These are phyloP conservation scores for Mormyrops boulengeri DNA, from an alignment of 2,797 vertebrate genomes.

Conservation along the genomic window DNA sequence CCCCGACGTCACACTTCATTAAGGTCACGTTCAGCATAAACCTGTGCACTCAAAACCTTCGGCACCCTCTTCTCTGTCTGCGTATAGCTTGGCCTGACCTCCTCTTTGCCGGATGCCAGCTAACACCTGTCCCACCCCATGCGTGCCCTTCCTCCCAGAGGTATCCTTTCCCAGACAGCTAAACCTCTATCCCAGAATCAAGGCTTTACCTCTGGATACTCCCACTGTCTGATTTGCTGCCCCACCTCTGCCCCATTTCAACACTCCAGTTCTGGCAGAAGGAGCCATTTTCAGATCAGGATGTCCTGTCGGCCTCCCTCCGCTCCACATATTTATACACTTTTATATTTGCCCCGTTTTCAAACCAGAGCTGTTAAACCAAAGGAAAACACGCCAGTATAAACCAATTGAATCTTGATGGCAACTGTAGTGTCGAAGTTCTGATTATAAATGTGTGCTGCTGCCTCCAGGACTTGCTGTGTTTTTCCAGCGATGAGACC, in stretches of 20 bases:
- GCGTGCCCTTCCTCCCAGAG: not conserved
- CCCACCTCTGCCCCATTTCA: constrained; percentile 9
- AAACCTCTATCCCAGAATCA: not conserved
- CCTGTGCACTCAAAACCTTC: not conserved
- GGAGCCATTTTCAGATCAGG: not conserved
- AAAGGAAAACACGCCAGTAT: not conserved
- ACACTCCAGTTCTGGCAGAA: constrained; percentile 14
- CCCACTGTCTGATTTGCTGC: not conserved
- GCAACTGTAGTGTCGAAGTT: not conserved
- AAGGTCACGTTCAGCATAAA: not conserved
- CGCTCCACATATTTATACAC: not conserved
- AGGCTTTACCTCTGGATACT: not conserved
- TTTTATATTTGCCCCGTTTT: not conserved
- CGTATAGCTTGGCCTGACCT: not conserved
- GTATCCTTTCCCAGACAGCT: not conserved
- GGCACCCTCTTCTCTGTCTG: not conserved
- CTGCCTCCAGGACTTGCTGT: not conserved
- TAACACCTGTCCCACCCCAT: not conserved
- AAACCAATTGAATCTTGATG: not conserved
- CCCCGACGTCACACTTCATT: not conserved
- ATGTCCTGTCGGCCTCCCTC: constrained; percentile 7
- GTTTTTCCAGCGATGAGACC: not conserved
- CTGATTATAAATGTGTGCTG: not conserved
- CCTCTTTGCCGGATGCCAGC: not conserved
- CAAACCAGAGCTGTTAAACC: not conserved